These are phyloP conservation scores for Stomorhina lunata DNA, from an alignment of 2,888 invertebrate genomes.

Conservation along the genomic window DNA sequence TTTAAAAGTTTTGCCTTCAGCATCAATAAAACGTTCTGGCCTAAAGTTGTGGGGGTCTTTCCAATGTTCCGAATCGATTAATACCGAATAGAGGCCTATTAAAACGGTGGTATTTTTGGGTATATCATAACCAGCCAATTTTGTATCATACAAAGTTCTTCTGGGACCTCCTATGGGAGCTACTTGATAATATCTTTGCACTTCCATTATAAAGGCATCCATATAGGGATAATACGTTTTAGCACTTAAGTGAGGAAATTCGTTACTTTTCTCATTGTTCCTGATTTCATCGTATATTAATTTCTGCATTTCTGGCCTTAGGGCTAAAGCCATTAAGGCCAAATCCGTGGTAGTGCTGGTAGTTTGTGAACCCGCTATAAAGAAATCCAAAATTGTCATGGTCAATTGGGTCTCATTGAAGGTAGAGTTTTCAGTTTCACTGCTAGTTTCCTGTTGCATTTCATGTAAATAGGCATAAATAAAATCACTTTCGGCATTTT, in stretches of 20 bases:
- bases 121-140: conserved; percentile 81
- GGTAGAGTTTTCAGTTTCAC: conserved; percentile 67
- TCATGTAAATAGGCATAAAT: conserved; percentile 84
- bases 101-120: conserved; percentile 82
- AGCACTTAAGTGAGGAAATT: conserved; percentile 74
- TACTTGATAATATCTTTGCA: conserved; percentile 82
- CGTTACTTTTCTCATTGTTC: conserved; percentile 70
- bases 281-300: conserved; percentile 82
- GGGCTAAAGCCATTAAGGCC: conserved; percentile 82
- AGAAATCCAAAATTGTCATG: conserved; percentile 85
- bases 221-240: conserved; percentile 81
- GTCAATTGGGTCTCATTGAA: conserved; percentile 84
- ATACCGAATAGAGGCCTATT: conserved; percentile 81
- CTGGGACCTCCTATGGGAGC: conserved; percentile 82
- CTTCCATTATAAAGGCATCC: conserved; percentile 82
- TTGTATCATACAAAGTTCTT: conserved; percentile 81
- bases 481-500: conserved; percentile 81
- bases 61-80: conserved; percentile 83
- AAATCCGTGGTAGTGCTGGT: conserved; percentile 84
- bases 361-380: conserved; percentile 85
- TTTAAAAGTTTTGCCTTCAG: conserved; percentile 71
- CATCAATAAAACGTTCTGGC: conserved; percentile 84
- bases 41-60: conserved; percentile 83
- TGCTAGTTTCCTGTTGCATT: conserved; percentile 80
- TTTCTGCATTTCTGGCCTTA: conserved; percentile 82